Percentiles rank a stretch among this genome's conserved stretches.
Evolutionary conservation across 2,113 vertebrate species (phyloP).

Genomic region (Shinisaurus crocodilurus): DNA sequence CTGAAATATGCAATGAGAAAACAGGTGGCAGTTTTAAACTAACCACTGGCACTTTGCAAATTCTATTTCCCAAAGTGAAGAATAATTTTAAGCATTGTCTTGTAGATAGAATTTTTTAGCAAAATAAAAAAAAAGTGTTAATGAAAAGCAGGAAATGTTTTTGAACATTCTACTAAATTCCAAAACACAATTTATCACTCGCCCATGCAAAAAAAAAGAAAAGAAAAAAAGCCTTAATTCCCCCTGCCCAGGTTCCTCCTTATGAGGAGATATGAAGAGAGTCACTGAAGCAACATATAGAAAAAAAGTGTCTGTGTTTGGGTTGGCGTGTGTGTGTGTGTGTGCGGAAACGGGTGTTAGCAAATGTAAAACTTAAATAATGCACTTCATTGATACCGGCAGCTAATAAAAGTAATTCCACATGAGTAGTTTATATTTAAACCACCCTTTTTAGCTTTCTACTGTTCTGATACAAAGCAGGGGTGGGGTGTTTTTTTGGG

Average conservation of each 20-base stretch:
- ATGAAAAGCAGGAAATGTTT: conserved; percentile 21
- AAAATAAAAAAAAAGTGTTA: background rate
- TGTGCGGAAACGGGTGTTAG: background rate
- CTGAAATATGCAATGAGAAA: background rate
- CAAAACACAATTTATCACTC: conserved; percentile 12
- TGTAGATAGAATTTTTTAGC: background rate
- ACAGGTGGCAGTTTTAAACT: too few species aligned
- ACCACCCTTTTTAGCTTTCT: background rate
- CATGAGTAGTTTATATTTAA: background rate
- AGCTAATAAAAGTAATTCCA: background rate
- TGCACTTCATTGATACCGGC: background rate
- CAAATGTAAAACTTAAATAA: background rate
- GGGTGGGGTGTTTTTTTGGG: too few species aligned
- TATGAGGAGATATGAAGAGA: background rate
- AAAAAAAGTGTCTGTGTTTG: background rate
- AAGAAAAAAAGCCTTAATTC: background rate
- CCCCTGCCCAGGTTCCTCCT: background rate
- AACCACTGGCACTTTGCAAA: background rate
- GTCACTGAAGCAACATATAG: background rate
- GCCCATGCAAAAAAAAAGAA: background rate
- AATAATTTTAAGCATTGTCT: background rate
- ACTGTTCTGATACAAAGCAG: background rate
- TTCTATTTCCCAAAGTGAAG: background rate
- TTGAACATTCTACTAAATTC: conserved; percentile 14
- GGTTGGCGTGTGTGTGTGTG: too few species aligned